Evolutionary conservation across 2,888 invertebrate species (phyloP).

Genomic region (Cheilosia grossa): DNA sequence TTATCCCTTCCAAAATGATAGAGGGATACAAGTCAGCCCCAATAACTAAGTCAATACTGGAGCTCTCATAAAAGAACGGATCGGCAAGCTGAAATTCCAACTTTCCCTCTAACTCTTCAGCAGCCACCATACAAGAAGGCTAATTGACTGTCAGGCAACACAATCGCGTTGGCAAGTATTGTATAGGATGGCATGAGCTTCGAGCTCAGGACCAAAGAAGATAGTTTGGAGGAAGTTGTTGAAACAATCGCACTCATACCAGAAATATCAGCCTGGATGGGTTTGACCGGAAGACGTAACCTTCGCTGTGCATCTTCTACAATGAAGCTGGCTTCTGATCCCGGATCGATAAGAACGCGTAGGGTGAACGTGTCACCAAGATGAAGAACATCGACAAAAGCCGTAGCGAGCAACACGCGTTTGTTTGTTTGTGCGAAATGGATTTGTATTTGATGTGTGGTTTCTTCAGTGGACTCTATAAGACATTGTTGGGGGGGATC

Average conservation of each 20-base stretch:
- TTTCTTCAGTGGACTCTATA: background rate
- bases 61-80: slow-evolving; percentile 23
- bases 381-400: background rate
- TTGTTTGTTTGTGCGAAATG: background rate
- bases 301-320: background rate
- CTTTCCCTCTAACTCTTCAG: background rate
- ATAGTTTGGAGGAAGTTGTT: slow-evolving; percentile 17
- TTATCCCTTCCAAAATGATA: slow-evolving; percentile 7
- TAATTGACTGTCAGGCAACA: slow-evolving; percentile 22
- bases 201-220: background rate
- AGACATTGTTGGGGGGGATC: no score
- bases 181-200: background rate
- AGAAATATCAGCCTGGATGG: slow-evolving; percentile 15
- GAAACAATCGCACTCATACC: slow-evolving; percentile 11
- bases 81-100: slow-evolving; percentile 19
- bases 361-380: background rate
- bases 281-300: background rate
- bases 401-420: slow-evolving; percentile 5
- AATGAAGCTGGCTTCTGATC: slow-evolving; percentile 17
- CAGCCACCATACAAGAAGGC: slow-evolving; percentile 1
- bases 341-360: slow-evolving; percentile 17
- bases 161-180: background rate
- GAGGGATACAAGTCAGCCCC: slow-evolving; percentile 25
- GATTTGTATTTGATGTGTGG: background rate
- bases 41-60: slow-evolving; percentile 21